Conservation (phyloP, 2,888 invertebrate genomes). For the Orthosia gothica region DNA sequence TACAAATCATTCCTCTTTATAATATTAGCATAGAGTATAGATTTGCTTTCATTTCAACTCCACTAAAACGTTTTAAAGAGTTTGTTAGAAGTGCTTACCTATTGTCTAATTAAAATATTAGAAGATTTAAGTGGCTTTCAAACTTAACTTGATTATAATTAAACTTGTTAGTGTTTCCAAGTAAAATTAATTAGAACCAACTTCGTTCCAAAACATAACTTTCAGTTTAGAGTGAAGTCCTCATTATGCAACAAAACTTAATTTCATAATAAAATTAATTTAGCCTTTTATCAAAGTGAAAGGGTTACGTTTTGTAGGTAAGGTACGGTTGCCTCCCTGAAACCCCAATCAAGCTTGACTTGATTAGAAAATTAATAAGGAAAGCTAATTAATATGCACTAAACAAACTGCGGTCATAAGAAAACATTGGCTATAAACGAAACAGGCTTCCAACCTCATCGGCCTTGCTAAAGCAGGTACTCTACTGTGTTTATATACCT, state of each 20-base stretch:
- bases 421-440: conserved; percentile 14
- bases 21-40: too few relatives aligned
- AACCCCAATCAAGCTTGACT: conserved; percentile 41
- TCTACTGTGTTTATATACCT: conserved; percentile 10
- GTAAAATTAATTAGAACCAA: conserved; percentile 47
- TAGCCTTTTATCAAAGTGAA: conserved; percentile 8
- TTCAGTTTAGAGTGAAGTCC: conserved; percentile 29
- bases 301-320: not conserved
- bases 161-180: conserved; percentile 52
- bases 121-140: conserved; percentile 39
- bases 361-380: conserved; percentile 47
- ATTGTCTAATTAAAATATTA: conserved; percentile 43
- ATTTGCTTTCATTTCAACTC: conserved; percentile 17
- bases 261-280: conserved; percentile 35
- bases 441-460: not conserved
- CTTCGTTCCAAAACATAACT: conserved; percentile 32
- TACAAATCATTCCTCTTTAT: too few relatives aligned
- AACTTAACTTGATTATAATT: conserved; percentile 43
- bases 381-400: conserved; percentile 35
- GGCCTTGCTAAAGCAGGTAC: not conserved
- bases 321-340: not conserved
- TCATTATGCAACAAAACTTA: conserved; percentile 43
- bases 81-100: conserved; percentile 3
- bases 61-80: conserved; percentile 21
- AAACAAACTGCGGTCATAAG: conserved; percentile 27